Evolutionary conservation across 1,140 invertebrate species (phyloP), one percentile per base, ranked within the genome.

Genomic region (Atopsyche davidsoni): DNA sequence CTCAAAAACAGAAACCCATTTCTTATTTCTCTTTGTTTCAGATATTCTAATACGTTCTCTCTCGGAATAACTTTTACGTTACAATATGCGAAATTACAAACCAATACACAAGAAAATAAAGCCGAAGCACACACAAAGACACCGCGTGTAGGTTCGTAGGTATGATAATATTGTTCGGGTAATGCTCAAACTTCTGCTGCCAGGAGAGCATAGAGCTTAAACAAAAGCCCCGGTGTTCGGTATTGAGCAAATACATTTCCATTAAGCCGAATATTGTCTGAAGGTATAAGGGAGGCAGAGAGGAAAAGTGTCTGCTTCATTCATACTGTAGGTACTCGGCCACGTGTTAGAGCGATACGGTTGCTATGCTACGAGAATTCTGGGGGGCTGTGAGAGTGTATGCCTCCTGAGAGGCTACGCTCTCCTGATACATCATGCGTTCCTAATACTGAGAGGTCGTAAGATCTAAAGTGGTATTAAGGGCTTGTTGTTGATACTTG

Each of bases 191-290:
- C 32, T 34, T 34, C 16, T 16, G 25, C n/a, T 28, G 6, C 25
- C 25, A 7, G 6, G 22, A 9, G 9, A 22, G 16, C 10, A 36
- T 13, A 2, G n/a, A 23, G 35, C 36, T 40, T 42, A 19, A 44
- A 51, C 49, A 51, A 51, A 51, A 34, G 49, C 40, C 41, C n/a
- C n/a, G n/a, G n/a, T n/a, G n/a, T 49, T 41, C 31, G 35, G 43
- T 32, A 6, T 25, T 46, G 50, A 52, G 46, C 50, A 52, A 52
- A 52, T 46, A 52, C 50, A 46, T 52, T 52, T 52, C 50, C 50
- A 52, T 52, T 52, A 52, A 24, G 50, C 34, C 35, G 19, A 32
- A 46, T 46, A 41, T 46, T 34, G n/a, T 31, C 39, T 35, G 43
- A 14, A 22, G 17, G 40, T 23, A 43, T 25, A 13, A n/a, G 24